phyloP scores from a whole-genome alignment of 2,797 vertebrate genomes.

The Micromesistius poutassou region DNA sequence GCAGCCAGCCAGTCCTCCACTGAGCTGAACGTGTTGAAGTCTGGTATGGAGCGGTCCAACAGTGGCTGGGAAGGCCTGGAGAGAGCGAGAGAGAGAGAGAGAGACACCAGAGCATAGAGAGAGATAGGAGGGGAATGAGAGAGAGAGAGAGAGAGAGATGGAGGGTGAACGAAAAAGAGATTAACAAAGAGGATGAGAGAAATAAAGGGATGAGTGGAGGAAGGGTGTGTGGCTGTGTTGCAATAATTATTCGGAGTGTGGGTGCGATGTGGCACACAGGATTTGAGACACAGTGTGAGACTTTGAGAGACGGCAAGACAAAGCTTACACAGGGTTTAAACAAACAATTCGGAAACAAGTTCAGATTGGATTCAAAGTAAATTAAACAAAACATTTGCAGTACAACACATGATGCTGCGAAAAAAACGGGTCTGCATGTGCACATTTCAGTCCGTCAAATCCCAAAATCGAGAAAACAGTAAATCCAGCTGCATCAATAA shows the following conservation, averaged over 20 bases:
- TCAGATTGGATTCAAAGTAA: no score
- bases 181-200: background rate
- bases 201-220: background rate
- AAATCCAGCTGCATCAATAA: no score
- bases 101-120: no score
- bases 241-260: background rate
- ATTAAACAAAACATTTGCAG: no score
- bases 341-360: no score
- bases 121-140: no score
- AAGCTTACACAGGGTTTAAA: no score
- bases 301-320: background rate
- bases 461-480: no score
- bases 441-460: no score
- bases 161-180: background rate
- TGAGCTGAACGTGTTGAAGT: constrained; percentile 98
- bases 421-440: no score
- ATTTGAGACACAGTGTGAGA: background rate
- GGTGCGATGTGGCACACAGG: no score
- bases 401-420: no score
- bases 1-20: constrained; percentile 97
- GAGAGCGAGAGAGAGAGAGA: constrained; percentile 9
- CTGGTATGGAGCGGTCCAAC: constrained; percentile 94
- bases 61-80: constrained; percentile 96
- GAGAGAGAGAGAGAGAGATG: background rate
- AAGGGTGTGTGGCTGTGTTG: constrained; percentile 1